Evolutionary conservation across 2,888 invertebrate genomes (phyloP), one percentile per base, ranked within the genome.

Genomic region (Pterostichus madidus): DNA sequence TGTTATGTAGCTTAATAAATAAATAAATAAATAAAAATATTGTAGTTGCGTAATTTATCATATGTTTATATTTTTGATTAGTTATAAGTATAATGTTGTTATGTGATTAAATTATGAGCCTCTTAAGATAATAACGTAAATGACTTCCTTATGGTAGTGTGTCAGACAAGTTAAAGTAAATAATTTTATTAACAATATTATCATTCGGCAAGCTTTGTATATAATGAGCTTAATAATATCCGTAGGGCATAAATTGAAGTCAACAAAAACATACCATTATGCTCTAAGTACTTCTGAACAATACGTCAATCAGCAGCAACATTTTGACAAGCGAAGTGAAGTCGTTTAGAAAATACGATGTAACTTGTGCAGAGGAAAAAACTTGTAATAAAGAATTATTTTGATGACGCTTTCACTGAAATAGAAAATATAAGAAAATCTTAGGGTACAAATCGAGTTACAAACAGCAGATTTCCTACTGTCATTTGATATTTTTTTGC

Each of bases 151-250:
- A 44, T 71, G 8, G 32, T 13, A 59, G 75, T 75, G 1, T 75
- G 49, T 75, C 75, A 75, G 8, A 2, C 11, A 52, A 71, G 46
- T 71, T 71, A 71, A 75, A 32, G 31, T 49, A 75, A 75, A 75
- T 52, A 75, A 75, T 52, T 52, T 75, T 75, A 75, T 75, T 75
- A 75, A 75, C 32, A 75, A 75, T 52, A 75, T 75, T 49, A 52
- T 64, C 32, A 35, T 64, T 64, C 32, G 64, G 35, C 32, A 32
- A 64, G 64, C 35, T 56, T 56, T 71, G 15, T 17, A 39, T 13
- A 8, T 71, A 71, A 71, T 71, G 52, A 32, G 49, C 52, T 32
- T 52, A 75, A 75, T 52, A 75, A 32, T 49, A 13, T 52, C 73
- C 32, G 6, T 46, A 46, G 7, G 35, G 35, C 17, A 59, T 31